phyloP scores from a whole-genome alignment of 2,113 vertebrate species.

The Balaenoptera acutorostrata region DNA sequence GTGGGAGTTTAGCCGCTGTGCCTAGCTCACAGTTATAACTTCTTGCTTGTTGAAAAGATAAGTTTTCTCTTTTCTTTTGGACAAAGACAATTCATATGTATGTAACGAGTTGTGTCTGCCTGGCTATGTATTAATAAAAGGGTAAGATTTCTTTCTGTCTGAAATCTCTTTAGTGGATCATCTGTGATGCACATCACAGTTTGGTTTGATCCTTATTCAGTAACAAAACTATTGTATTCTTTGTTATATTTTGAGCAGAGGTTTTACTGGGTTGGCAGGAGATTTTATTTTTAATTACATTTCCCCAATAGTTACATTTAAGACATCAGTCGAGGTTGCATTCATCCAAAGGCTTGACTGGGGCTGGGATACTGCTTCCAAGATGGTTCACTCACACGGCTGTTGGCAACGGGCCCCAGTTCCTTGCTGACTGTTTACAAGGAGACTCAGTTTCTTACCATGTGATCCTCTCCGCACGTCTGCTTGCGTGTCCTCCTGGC shows the following conservation, averaged over 20 bases:
- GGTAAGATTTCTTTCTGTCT: background rate
- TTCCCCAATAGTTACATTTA: background rate
- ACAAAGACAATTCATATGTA: background rate
- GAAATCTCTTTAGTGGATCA: background rate
- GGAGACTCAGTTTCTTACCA: background rate
- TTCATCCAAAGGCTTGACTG: background rate
- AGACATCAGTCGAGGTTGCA: background rate
- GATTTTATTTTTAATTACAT: background rate
- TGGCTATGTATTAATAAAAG: background rate
- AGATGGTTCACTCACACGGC: background rate
- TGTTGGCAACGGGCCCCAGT: background rate
- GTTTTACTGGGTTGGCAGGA: background rate
- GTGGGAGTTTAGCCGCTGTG: background rate
- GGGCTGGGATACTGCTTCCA: background rate
- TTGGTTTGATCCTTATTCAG: background rate
- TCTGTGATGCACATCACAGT: background rate
- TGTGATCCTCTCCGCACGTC: background rate
- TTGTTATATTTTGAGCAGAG: background rate
- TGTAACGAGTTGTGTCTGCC: background rate
- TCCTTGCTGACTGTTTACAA: background rate
- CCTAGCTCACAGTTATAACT: background rate
- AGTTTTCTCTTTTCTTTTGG: background rate
- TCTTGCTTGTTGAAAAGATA: background rate
- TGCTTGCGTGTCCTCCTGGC: background rate
- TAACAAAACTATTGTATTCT: background rate